Percentiles rank a stretch among this genome's conserved stretches.
Evolutionary conservation across 1,140 invertebrate species (phyloP).

Genomic region (Atta colombica): DNA sequence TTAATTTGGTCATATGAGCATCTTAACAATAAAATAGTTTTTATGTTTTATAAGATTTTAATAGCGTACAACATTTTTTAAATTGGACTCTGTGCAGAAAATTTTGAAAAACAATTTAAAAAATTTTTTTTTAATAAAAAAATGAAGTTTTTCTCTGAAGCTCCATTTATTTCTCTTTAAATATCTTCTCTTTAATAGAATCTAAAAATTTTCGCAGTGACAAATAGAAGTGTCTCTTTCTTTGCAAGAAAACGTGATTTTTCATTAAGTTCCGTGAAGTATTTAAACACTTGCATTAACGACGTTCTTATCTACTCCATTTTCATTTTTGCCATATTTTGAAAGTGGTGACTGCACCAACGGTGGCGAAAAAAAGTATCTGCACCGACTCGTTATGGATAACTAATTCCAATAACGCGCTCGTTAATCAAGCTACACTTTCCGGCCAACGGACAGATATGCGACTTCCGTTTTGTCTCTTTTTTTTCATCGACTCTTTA

Average conservation of each 20-base stretch:
- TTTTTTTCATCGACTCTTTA: constrained; percentile 35
- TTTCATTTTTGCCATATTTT: constrained; percentile 50
- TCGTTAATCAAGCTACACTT: constrained; percentile 78
- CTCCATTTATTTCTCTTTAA: neutral
- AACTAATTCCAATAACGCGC: constrained; percentile 76
- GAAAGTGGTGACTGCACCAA: constrained; percentile 15
- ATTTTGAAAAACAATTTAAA: neutral
- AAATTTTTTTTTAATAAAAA: neutral
- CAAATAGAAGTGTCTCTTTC: constrained; percentile 2
- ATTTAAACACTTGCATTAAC: constrained; percentile 22
- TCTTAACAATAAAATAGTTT: neutral
- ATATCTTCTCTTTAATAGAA: neutral
- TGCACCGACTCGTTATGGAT: constrained; percentile 67
- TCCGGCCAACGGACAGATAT: constrained; percentile 63
- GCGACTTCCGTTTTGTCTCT: constrained; percentile 58
- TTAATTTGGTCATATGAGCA: neutral
- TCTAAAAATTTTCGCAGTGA: constrained; percentile 4
- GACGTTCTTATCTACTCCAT: constrained; percentile 16
- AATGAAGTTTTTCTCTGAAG: neutral
- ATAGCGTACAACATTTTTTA: neutral
- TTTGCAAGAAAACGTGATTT: neutral
- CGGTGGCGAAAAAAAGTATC: constrained; percentile 59
- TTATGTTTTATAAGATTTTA: neutral
- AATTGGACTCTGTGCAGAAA: neutral
- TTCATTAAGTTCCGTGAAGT: neutral